Base-by-base conservation (phyloP, 2,797 vertebrate species). In the Heliangelus exortis region DNA sequence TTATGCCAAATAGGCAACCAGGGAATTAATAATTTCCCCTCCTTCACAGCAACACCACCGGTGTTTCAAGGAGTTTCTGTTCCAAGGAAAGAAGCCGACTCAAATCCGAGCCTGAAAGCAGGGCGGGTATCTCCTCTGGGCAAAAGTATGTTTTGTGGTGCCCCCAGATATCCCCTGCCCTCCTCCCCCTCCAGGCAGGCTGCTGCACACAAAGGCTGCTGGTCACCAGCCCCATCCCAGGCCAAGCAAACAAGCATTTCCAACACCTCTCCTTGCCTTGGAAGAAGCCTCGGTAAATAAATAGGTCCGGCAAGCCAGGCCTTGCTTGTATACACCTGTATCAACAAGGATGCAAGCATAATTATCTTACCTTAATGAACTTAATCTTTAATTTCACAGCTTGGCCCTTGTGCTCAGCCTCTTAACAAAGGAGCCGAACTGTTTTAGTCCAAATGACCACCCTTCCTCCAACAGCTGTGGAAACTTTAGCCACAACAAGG, bases 311-410 rank as follows among this genome's bases (percentile, higher is more conserved):
- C 12, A 25, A 95, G 94, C 89, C 85, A 78, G 93, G 91, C 93
- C 89, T 82, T 63, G 87, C 76, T 87, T 68, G 66, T 91, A 91
- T 96, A 97, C 97, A 98, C 98, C 98, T 98, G 97, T 97, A 97
- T 97, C 97, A 96, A 97, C 97, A 98, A 97, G 97, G 97, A 97
- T 97, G 97, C 97, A 95, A 68, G 93, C 97, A 94, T 98, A 97
- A 98, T 98, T 98, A 97, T 97, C 97, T 98, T 98, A 98, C 98
- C 98, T 98, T 98, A 98, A 98, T 98, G 98, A 98, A 98, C 98
- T 98, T 98, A 98, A 98, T 98, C 98, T 98, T 98, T 98, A 98
- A 98, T 99, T 98, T 98, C 98, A 97, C 98, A 98, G 98, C 98
- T 97, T 97, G 98, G 98, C 98, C 97, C 98, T 98, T 97, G 97